Conservation (phyloP, 2,888 invertebrate genomes). For the Lithophane ornitopus region DNA sequence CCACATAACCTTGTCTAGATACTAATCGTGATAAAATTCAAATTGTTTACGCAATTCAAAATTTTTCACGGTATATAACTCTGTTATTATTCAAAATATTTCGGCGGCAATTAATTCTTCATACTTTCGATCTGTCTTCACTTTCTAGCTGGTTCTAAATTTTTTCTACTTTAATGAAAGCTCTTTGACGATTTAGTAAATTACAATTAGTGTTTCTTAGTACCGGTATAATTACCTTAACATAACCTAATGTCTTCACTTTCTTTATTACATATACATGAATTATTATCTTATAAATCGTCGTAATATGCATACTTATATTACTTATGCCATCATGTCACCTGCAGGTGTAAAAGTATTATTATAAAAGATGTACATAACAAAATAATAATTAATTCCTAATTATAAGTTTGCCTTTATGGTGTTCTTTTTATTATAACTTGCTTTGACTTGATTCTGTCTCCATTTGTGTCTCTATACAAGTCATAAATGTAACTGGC, state of each 20-base stretch:
- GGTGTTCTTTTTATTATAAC: neutral
- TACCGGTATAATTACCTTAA: conserved; percentile 5
- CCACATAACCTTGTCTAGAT: conserved; percentile 13
- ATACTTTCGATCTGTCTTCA: conserved; percentile 58
- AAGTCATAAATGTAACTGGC: neutral
- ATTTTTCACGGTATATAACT: conserved; percentile 39
- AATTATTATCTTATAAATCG: neutral
- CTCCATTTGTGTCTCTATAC: neutral
- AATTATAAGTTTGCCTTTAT: neutral
- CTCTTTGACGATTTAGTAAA: conserved; percentile 4
- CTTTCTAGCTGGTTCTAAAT: conserved; percentile 49
- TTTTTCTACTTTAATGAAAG: conserved; percentile 24
- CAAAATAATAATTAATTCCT: neutral
- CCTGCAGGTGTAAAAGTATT: neutral
- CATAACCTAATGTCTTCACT: neutral
- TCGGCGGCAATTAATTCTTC: conserved; percentile 54
- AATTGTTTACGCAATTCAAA: conserved; percentile 46
- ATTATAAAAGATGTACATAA: conserved; percentile 15
- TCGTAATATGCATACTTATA: neutral
- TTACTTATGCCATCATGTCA: neutral
- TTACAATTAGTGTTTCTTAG: neutral
- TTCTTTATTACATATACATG: neutral
- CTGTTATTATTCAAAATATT: conserved; percentile 42
- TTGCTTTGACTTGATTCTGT: conserved; percentile 6
- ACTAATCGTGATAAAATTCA: conserved; percentile 40